Evolutionary conservation across 2,797 vertebrate genomes (phyloP).

Genomic region (Simalia tracyae): DNA sequence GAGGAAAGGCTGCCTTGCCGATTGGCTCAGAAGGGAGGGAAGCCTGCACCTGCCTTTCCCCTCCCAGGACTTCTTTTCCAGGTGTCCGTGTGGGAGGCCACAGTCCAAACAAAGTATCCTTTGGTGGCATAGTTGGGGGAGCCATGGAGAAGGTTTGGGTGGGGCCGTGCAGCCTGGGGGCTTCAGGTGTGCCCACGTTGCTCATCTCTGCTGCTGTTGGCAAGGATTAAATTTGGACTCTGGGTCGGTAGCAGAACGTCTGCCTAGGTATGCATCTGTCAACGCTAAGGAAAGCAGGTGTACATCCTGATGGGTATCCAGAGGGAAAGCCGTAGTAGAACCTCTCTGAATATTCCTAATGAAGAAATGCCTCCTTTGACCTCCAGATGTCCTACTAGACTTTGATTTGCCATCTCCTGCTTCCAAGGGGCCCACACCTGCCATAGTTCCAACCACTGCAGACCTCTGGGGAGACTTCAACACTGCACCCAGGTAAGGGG

Average conservation of each 20-base stretch:
- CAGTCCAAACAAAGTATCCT: not conserved
- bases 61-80: not conserved
- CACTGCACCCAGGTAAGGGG: conserved; percentile 81
- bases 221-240: not conserved
- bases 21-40: not conserved
- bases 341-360: not conserved
- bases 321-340: no score
- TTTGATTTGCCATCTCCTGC: conserved; percentile 83
- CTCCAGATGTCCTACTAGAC: conserved; percentile 84
- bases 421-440: conserved; percentile 68
- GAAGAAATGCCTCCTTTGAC: not conserved
- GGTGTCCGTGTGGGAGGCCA: not conserved
- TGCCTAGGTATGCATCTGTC: no score
- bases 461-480: conserved; percentile 94
- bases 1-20: not conserved
- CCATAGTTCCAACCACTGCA: conserved; percentile 67
- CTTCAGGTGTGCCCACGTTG: no score
- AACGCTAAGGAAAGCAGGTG: not conserved
- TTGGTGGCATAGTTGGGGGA: not conserved
- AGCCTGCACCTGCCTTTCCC: fast-evolving
- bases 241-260: not conserved
- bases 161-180: not conserved
- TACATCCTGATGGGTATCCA: not conserved
- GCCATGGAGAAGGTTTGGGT: not conserved
- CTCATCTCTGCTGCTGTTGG: not conserved